Percentiles rank a stretch among this genome's conserved stretches.
These are phyloP conservation scores for Abramis brama DNA, from an alignment of 2,113 vertebrate genomes.

Conservation along the genomic window DNA sequence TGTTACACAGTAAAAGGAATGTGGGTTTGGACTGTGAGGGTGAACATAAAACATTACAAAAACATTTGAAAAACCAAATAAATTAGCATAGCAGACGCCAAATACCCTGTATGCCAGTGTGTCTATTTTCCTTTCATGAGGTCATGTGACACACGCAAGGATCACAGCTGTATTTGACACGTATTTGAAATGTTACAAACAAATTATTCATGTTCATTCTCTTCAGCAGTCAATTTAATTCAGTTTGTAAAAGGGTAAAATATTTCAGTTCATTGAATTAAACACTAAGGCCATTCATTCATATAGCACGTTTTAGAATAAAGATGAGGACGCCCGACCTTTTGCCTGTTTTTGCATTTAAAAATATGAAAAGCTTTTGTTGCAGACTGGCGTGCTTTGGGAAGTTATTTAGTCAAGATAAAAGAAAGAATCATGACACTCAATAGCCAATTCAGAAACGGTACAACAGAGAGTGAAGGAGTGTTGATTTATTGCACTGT, in stretches of 20 bases:
- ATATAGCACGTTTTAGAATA: background rate
- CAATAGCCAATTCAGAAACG: background rate
- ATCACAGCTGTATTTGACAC: conserved; percentile 11
- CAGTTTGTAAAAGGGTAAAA: conserved; percentile 44
- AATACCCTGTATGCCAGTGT: background rate
- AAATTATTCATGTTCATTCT: conserved; percentile 10
- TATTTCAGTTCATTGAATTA: conserved; percentile 30
- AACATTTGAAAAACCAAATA: background rate
- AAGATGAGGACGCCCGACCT: conserved; percentile 13
- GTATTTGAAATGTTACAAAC: conserved; percentile 20
- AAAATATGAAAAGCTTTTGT: conserved; percentile 35
- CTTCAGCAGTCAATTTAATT: conserved; percentile 36
- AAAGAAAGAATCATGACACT: background rate
- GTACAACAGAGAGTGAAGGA: background rate
- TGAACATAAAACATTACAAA: background rate
- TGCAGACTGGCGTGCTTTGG: background rate
- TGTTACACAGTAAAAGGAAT: background rate
- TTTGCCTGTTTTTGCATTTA: conserved; percentile 16
- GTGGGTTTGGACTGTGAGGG: background rate
- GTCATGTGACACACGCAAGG: conserved; percentile 2
- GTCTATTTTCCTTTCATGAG: background rate
- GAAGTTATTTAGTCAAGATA: conserved; percentile 8
- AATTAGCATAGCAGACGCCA: background rate
- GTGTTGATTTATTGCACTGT: background rate
- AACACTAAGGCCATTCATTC: conserved; percentile 55